Conservation (phyloP, 2,888 invertebrate species). For the Drosophila longiperda region DNA sequence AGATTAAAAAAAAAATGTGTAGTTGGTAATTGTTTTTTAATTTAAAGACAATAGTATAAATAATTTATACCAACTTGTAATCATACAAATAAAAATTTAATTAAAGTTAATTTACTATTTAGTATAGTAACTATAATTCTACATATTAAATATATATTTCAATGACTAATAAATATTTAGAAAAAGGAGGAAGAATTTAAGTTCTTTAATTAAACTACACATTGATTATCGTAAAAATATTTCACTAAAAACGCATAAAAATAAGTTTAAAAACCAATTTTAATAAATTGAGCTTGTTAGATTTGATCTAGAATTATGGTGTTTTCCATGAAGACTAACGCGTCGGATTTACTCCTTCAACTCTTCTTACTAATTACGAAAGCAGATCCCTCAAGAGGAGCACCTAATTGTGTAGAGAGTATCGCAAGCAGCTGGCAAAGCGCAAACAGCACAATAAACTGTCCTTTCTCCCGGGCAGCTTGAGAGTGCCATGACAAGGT, state of each 20-base stretch:
- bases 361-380: not conserved
- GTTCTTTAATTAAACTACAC: not conserved
- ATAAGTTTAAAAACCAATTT: no score
- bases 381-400: not conserved
- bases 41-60: not conserved
- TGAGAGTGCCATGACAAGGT: constrained; percentile 63
- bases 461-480: constrained; percentile 37
- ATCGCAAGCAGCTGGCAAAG: constrained; percentile 47
- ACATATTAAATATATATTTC: no score
- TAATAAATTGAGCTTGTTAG: not conserved
- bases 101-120: not conserved
- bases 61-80: not conserved
- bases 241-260: not conserved
- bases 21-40: not conserved
- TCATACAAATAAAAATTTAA: not conserved
- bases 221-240: not conserved
- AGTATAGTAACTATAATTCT: fast-evolving
- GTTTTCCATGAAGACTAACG: not conserved
- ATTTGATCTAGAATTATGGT: not conserved
- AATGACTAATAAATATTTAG: not conserved
- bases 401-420: constrained; percentile 32
- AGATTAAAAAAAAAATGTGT: not conserved
- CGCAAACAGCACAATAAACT: constrained; percentile 64
- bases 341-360: not conserved
- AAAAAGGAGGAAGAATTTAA: not conserved